Evolutionary conservation across 2,888 invertebrate genomes (phyloP).

Genomic region (Catocala fraxini): DNA sequence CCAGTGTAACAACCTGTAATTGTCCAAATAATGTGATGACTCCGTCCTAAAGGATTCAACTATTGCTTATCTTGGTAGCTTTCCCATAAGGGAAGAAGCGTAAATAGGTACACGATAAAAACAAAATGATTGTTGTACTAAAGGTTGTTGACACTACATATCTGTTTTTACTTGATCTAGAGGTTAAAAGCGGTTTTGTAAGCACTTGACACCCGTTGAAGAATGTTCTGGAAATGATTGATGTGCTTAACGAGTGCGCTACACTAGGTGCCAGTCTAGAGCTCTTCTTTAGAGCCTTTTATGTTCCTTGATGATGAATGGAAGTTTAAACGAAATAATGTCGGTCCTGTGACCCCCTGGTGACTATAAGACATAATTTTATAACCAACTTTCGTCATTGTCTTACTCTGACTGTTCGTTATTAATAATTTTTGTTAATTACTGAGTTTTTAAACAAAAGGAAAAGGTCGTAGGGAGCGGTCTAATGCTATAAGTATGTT

Average conservation of each 20-base stretch:
- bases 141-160: slow-evolving; percentile 33
- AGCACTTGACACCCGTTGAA: slow-evolving; percentile 27
- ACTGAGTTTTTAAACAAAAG: too few species aligned
- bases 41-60: not conserved
- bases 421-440: too few species aligned
- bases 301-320: slow-evolving; percentile 3
- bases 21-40: too few species aligned
- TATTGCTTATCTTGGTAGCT: not conserved
- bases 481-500: too few species aligned
- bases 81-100: slow-evolving; percentile 1
- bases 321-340: not conserved
- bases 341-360: too few species aligned
- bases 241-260: slow-evolving; percentile 35
- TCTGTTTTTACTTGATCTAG: slow-evolving; percentile 11
- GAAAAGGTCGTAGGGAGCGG: too few species aligned
- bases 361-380: too few species aligned
- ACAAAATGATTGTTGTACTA: not conserved
- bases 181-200: slow-evolving; percentile 28
- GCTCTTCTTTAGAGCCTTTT: slow-evolving; percentile 11
- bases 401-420: too few species aligned
- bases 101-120: slow-evolving; percentile 6
- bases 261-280: slow-evolving; percentile 19
- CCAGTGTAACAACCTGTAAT: slow-evolving; percentile 9
- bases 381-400: too few species aligned
- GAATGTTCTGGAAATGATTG: slow-evolving; percentile 45